These are phyloP conservation scores for Pollenia labialis DNA, from an alignment of 2,888 invertebrate species.

Conservation along the genomic window DNA sequence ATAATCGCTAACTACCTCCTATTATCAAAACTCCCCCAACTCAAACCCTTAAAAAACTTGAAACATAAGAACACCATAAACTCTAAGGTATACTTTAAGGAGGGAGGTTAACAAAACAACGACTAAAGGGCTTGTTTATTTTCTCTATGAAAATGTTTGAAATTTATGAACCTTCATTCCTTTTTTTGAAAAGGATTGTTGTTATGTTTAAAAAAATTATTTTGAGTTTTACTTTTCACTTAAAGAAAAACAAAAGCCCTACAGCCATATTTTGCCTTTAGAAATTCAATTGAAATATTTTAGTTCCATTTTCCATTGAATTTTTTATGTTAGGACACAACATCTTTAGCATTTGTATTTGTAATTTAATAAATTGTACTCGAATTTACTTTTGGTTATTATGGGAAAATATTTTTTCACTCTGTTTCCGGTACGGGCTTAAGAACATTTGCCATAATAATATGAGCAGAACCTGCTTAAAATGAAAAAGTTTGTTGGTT, in stretches of 20 bases:
- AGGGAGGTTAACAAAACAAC: slow-evolving; percentile 41
- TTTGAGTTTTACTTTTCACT: slow-evolving; percentile 27
- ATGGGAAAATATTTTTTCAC: slow-evolving; percentile 18
- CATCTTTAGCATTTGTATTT: not conserved
- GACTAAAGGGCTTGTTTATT: slow-evolving; percentile 36
- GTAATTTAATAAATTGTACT: too few species aligned
- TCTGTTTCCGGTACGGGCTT: slow-evolving; percentile 17
- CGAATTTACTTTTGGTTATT: slow-evolving; percentile 4
- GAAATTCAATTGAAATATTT: slow-evolving; percentile 8
- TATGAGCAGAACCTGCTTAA: not conserved
- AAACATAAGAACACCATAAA: not conserved
- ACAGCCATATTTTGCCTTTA: slow-evolving; percentile 39
- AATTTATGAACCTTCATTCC: too few species aligned
- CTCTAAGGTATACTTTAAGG: not conserved
- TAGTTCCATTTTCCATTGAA: not conserved
- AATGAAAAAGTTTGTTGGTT: not conserved
- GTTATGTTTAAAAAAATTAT: slow-evolving; percentile 11
- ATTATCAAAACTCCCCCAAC: not conserved
- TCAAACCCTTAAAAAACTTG: not conserved
- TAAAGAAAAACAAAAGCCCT: slow-evolving; percentile 34
- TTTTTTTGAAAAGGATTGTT: slow-evolving; percentile 28
- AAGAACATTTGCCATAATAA: not conserved
- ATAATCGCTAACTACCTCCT: slow-evolving; percentile 5
- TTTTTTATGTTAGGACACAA: not conserved
- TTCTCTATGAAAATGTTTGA: not conserved